A percentile compares a stretch with the other conserved stretches of the same genome.
Conservation (phyloP, 2,888 invertebrate genomes). For the Leptothorax acervorum region DNA sequence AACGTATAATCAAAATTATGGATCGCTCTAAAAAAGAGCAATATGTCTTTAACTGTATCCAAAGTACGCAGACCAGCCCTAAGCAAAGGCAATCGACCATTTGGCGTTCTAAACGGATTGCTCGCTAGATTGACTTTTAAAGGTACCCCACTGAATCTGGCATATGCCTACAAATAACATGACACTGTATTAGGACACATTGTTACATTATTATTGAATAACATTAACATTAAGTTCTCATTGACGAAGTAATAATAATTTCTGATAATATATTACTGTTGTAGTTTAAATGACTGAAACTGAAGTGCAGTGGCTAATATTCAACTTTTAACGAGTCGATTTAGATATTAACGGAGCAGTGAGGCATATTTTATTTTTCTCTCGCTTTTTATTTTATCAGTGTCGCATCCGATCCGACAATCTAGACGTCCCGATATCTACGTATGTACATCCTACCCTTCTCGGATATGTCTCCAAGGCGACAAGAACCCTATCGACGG, state of each 20-base stretch:
- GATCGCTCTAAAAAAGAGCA: constrained; percentile 89
- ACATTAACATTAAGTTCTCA: not conserved
- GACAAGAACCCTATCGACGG: not conserved
- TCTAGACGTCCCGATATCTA: not conserved
- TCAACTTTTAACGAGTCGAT: not conserved
- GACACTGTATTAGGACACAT: constrained; percentile 30
- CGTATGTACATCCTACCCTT: not conserved
- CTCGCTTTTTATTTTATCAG: not conserved
- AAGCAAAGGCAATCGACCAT: constrained; percentile 91
- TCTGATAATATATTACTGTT: not conserved
- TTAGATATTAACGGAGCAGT: not conserved
- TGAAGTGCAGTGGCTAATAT: not conserved
- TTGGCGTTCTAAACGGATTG: constrained; percentile 92
- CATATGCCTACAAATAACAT: constrained; percentile 86
- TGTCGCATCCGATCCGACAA: not conserved
- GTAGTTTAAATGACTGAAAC: not conserved
- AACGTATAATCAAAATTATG: constrained; percentile 90
- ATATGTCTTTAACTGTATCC: constrained; percentile 90
- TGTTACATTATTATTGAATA: not conserved
- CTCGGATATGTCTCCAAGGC: not conserved
- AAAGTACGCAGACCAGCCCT: constrained; percentile 87
- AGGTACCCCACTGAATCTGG: constrained; percentile 92
- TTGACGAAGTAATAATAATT: not conserved
- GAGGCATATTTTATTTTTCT: not conserved
- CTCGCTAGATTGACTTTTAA: constrained; percentile 89